Evolutionary conservation across 2,797 vertebrate genomes (phyloP).

Genomic region (Ctenosaura bakeri): DNA sequence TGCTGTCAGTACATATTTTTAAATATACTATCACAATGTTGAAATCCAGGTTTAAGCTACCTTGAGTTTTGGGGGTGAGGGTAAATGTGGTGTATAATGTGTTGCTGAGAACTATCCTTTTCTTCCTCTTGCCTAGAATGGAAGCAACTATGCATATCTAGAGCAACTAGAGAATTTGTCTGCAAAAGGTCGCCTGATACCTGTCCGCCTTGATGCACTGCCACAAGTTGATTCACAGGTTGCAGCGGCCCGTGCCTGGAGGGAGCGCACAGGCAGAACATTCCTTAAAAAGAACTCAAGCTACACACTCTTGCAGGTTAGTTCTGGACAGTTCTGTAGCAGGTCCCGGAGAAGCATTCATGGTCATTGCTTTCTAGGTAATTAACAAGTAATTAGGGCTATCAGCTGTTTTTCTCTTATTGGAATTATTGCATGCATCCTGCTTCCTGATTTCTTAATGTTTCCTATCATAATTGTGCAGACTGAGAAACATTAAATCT

Average conservation of each 20-base stretch:
- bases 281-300: constrained; percentile 99
- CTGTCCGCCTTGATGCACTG: constrained; percentile 91
- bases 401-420: neutral
- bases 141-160: constrained; percentile 92
- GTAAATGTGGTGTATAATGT: neutral
- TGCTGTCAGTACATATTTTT: neutral
- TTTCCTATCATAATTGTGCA: neutral
- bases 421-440: neutral
- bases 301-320: constrained; percentile 93
- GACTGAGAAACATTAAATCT: neutral
- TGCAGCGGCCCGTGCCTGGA: constrained; percentile 93
- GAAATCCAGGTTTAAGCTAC: neutral
- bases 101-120: constrained; percentile 26
- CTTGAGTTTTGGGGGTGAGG: neutral
- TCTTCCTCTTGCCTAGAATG: constrained; percentile 81
- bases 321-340: neutral
- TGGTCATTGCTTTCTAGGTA: neutral
- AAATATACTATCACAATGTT: neutral
- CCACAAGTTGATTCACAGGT: constrained; percentile 97
- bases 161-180: constrained; percentile 95
- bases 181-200: constrained; percentile 93
- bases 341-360: neutral
- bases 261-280: constrained; percentile 94
- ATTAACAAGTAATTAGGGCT: neutral
- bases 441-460: neutral